A percentile compares a stretch with the other conserved stretches of the same genome.
Conservation (phyloP, 2,113 vertebrate genomes). For the Columba janthina region DNA sequence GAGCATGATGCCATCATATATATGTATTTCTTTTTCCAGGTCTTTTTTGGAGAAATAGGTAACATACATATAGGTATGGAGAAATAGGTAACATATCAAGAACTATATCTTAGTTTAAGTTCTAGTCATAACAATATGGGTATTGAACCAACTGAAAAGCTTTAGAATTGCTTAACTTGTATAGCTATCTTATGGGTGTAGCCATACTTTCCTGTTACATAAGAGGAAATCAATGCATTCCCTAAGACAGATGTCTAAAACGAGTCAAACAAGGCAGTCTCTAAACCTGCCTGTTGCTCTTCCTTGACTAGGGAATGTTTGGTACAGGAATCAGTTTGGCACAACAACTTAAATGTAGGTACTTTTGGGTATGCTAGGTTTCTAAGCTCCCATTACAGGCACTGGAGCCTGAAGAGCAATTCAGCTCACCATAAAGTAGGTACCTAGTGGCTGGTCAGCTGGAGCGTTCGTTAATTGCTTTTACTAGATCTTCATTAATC, state of each 20-base stretch:
- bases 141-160: background rate
- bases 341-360: background rate
- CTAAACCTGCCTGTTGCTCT: background rate
- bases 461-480: background rate
- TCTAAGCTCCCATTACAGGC: background rate
- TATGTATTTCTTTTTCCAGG: background rate
- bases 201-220: background rate
- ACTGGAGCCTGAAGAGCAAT: conserved; percentile 49
- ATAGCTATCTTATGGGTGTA: background rate
- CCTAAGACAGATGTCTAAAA: background rate
- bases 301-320: background rate
- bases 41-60: background rate
- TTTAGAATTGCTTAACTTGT: background rate
- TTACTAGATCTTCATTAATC: conserved; percentile 24
- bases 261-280: background rate
- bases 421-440: background rate
- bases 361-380: background rate
- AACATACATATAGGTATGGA: too few relatives aligned
- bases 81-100: background rate
- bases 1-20: background rate
- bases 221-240: background rate
- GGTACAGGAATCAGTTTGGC: background rate
- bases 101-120: background rate
- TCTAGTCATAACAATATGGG: background rate
- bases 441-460: background rate